Conservation (phyloP, 1,140 invertebrate genomes). For the Hylaeus volcanicus region DNA sequence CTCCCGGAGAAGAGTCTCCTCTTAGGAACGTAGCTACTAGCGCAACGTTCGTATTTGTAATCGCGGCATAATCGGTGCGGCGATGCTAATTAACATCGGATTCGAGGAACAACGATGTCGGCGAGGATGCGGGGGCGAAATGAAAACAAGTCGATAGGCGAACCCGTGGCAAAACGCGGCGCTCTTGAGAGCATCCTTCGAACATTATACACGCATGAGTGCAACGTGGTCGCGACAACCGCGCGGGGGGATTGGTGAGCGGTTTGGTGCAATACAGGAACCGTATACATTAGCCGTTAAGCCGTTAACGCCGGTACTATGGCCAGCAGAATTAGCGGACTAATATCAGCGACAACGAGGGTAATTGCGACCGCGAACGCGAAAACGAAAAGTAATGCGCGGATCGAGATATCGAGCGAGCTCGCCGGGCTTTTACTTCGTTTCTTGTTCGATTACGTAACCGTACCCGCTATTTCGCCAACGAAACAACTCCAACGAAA, state of each 20-base stretch:
- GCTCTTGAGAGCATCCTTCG: constrained; percentile 24
- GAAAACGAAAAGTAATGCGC: background rate
- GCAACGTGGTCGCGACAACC: background rate
- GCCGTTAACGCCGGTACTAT: constrained; percentile 17
- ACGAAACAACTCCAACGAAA: too few relatives aligned
- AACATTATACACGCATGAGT: constrained; percentile 14
- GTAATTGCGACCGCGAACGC: constrained; percentile 5
- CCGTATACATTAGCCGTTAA: constrained; percentile 37
- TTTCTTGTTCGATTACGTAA: background rate
- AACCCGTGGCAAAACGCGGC: background rate
- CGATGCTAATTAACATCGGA: constrained; percentile 40
- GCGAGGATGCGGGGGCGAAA: constrained; percentile 28
- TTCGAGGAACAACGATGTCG: constrained; percentile 24
- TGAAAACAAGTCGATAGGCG: constrained; percentile 6
- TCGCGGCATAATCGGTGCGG: too few relatives aligned
- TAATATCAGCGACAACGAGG: constrained; percentile 9
- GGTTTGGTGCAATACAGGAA: background rate
- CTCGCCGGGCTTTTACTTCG: background rate
- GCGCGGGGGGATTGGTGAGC: background rate
- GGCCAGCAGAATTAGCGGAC: constrained; percentile 15
- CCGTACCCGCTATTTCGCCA: too few relatives aligned
- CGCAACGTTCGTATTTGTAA: too few relatives aligned
- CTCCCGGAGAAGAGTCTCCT: background rate
- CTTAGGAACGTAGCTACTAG: constrained; percentile 5
- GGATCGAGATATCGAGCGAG: constrained; percentile 3